phyloP scores from a whole-genome alignment of 1,140 invertebrate species.

The Probaryconus sp. region DNA sequence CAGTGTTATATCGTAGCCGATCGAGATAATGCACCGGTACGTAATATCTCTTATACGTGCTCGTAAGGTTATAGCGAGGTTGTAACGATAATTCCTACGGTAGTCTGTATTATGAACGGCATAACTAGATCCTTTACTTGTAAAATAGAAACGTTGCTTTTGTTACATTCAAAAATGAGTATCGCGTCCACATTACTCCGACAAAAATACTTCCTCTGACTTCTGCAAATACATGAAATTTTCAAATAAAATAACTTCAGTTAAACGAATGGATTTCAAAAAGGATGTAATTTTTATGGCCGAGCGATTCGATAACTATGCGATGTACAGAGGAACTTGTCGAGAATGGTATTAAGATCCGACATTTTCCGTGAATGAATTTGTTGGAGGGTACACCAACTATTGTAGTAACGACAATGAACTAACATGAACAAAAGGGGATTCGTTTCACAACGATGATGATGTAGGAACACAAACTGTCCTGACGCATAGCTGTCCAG shows the following conservation, averaged over 20 bases:
- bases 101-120: conserved; percentile 42
- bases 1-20: conserved; percentile 53
- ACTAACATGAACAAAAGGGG: conserved; percentile 48
- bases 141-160: conserved; percentile 2
- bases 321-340: conserved; percentile 24
- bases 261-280: too few species aligned
- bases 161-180: too few species aligned
- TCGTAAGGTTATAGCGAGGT: conserved; percentile 36
- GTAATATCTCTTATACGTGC: conserved; percentile 56
- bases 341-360: conserved; percentile 42
- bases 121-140: conserved; percentile 33
- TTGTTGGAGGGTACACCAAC: conserved; percentile 46
- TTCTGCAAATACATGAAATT: too few species aligned
- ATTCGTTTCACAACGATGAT: conserved; percentile 58
- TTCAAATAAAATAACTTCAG: too few species aligned
- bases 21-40: conserved; percentile 52
- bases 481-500: conserved; percentile 31
- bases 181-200: too few species aligned
- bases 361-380: conserved; percentile 53
- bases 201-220: too few species aligned
- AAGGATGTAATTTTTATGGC: too few species aligned
- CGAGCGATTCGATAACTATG: too few species aligned
- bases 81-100: conserved; percentile 54
- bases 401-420: conserved; percentile 55
- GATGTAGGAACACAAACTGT: conserved; percentile 40